These are phyloP conservation scores for Trematomus bernacchii DNA, from an alignment of 2,797 vertebrate species.

Conservation along the genomic window DNA sequence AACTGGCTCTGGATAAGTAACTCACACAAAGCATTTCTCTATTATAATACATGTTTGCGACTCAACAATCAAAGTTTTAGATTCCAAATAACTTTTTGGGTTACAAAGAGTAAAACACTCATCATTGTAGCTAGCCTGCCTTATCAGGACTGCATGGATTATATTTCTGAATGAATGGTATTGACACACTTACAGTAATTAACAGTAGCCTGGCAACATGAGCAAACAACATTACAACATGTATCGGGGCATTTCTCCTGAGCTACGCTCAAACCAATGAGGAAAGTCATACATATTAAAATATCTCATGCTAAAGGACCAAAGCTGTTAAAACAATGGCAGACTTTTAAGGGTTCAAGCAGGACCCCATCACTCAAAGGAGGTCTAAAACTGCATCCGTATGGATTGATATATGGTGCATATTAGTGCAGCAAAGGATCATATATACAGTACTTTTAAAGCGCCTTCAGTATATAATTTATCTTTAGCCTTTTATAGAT, in stretches of 20 bases:
- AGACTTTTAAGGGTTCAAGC: neutral
- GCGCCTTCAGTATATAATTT: slow-evolving; percentile 2
- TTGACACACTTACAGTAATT: neutral
- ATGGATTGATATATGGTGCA: slow-evolving; percentile 8
- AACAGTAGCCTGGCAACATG: neutral
- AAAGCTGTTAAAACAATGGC: neutral
- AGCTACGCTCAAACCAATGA: neutral
- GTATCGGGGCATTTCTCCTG: neutral
- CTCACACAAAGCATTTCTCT: too few relatives aligned
- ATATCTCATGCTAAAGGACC: neutral
- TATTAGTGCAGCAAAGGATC: neutral
- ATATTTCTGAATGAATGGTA: too few relatives aligned
- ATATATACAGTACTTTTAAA: neutral
- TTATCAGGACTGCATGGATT: too few relatives aligned
- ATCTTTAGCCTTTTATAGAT: slow-evolving; percentile 10
- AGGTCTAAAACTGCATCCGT: neutral
- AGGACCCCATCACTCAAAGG: neutral
- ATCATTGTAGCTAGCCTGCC: too few relatives aligned
- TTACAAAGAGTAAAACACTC: too few relatives aligned
- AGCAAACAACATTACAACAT: neutral
- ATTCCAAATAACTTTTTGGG: too few relatives aligned
- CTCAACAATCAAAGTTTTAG: too few relatives aligned
- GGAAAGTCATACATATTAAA: neutral
- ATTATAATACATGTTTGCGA: too few relatives aligned
- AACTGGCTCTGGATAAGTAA: too few relatives aligned